A percentile compares a stretch with the other conserved stretches of the same genome.
phyloP scores from a whole-genome alignment of 2,888 invertebrate species.

The Andrena fulva region DNA sequence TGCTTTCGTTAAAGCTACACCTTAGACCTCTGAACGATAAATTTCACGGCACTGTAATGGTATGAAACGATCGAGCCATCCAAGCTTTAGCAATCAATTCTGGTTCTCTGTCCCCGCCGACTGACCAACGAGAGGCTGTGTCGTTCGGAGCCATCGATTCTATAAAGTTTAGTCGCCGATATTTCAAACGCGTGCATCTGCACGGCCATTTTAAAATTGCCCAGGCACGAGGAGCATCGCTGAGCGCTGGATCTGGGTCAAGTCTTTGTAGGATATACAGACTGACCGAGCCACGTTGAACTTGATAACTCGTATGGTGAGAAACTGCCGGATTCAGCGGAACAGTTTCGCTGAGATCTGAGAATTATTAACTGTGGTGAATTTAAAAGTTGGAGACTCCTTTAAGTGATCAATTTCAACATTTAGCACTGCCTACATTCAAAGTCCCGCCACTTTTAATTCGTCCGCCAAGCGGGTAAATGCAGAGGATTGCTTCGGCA shows the following conservation, averaged over 20 bases:
- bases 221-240: slow-evolving; percentile 40
- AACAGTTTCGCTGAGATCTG: too few species aligned
- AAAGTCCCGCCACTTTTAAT: too few species aligned
- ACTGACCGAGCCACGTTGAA: slow-evolving; percentile 17
- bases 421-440: too few species aligned
- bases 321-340: not conserved
- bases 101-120: slow-evolving; percentile 57
- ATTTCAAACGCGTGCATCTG: slow-evolving; percentile 71
- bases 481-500: too few species aligned
- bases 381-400: too few species aligned
- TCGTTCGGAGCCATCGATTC: slow-evolving; percentile 46
- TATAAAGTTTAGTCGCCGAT: slow-evolving; percentile 68
- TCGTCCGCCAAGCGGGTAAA: too few species aligned
- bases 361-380: too few species aligned
- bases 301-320: slow-evolving; percentile 17
- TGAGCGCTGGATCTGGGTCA: slow-evolving; percentile 48
- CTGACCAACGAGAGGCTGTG: slow-evolving; percentile 37
- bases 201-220: slow-evolving; percentile 41
- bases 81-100: slow-evolving; percentile 46
- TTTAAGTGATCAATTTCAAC: too few species aligned
- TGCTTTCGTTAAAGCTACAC: slow-evolving; percentile 5
- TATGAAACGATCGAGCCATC: slow-evolving; percentile 25
- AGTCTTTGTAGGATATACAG: slow-evolving; percentile 67
- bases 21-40: slow-evolving; percentile 14
- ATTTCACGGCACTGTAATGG: slow-evolving; percentile 27